Percentiles rank a stretch among this genome's conserved stretches.
Evolutionary conservation across 1,140 invertebrate species (phyloP).

Genomic region (Platorchestia sp.): DNA sequence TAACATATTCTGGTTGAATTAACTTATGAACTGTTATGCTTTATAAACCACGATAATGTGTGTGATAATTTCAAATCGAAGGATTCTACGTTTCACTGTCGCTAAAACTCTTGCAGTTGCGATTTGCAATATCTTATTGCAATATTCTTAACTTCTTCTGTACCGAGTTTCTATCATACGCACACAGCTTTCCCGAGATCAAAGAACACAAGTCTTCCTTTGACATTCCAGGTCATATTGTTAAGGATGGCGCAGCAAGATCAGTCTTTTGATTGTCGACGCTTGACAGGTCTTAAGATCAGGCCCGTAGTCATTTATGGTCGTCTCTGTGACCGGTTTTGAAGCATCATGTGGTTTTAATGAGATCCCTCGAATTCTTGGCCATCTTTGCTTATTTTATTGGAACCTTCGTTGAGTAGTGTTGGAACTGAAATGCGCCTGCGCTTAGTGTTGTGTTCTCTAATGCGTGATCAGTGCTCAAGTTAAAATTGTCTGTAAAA

Average conservation of each 20-base stretch:
- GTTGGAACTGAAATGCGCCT: background rate
- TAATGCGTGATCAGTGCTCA: background rate
- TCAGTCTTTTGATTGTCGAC: background rate
- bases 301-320: background rate
- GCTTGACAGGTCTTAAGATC: background rate
- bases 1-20: background rate
- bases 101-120: background rate
- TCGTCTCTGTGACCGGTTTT: constrained; percentile 6
- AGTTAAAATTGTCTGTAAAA: background rate
- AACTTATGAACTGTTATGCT: background rate
- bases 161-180: background rate
- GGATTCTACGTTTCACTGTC: too few relatives aligned
- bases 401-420: background rate
- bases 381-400: background rate
- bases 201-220: background rate
- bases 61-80: too few relatives aligned
- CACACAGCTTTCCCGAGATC: background rate
- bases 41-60: background rate
- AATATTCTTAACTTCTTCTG: background rate
- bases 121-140: background rate
- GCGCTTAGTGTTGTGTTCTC: background rate
- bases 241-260: background rate
- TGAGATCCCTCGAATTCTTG: background rate
- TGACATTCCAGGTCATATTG: background rate
- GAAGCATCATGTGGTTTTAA: background rate